phyloP scores from a whole-genome alignment of 1,140 invertebrate genomes.

The Aphis craccivora region DNA sequence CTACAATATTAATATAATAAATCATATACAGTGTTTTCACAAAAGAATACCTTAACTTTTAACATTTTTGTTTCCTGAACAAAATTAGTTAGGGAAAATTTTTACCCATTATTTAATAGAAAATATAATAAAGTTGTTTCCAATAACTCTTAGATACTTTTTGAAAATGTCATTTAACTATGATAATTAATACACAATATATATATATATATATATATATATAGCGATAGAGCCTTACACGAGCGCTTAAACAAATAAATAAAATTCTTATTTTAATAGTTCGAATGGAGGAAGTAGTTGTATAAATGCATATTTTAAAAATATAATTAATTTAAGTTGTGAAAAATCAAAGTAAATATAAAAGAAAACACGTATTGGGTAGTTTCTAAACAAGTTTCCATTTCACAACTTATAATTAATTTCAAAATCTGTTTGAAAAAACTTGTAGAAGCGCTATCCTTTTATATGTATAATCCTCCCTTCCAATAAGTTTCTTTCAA shows the following conservation, averaged over 20 bases:
- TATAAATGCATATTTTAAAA: not conserved
- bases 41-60: too few species aligned
- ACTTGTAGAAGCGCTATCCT: not conserved
- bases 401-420: slow-evolving; percentile 24
- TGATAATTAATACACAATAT: too few species aligned
- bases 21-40: too few species aligned
- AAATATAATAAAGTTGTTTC: too few species aligned
- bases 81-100: too few species aligned
- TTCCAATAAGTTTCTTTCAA: slow-evolving; percentile 34
- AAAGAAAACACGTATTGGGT: not conserved
- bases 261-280: not conserved
- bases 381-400: not conserved
- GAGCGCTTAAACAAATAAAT: not conserved
- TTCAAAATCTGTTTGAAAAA: slow-evolving; percentile 30
- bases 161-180: too few species aligned
- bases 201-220: too few species aligned
- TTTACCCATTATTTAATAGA: too few species aligned
- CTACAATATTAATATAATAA: not conserved
- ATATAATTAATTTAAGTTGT: not conserved
- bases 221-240: too few species aligned
- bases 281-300: not conserved
- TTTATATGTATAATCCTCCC: not conserved
- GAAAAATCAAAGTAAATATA: not conserved
- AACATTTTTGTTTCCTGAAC: too few species aligned
- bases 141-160: too few species aligned